Evolutionary conservation across 2,888 invertebrate species (phyloP).

Genomic region (Galeopsomyia nigrocyanea): DNA sequence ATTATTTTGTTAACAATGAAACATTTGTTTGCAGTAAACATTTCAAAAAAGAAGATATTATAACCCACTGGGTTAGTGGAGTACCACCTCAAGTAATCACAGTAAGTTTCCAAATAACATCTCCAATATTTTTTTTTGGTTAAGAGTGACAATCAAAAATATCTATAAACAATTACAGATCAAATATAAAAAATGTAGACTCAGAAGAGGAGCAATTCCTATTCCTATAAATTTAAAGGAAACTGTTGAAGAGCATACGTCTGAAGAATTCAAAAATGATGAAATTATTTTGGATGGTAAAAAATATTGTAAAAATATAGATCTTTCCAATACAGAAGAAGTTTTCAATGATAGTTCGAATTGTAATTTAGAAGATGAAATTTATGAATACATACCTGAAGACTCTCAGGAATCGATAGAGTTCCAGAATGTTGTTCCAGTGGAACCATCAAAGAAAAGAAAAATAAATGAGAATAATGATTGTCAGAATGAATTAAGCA

Average conservation of each 20-base stretch:
- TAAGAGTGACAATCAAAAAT: too few species aligned
- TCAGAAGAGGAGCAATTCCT: conserved; percentile 61
- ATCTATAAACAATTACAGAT: conserved; percentile 39
- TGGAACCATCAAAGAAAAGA: conserved; percentile 5
- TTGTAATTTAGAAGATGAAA: conserved; percentile 39
- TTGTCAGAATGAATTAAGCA: neutral
- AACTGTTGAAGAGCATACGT: conserved; percentile 11
- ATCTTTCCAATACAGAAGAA: conserved; percentile 6
- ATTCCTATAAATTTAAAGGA: conserved; percentile 45
- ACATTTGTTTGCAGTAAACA: conserved; percentile 65
- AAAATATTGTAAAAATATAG: conserved; percentile 15
- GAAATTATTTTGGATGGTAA: conserved; percentile 21
- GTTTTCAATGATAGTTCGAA: conserved; percentile 14
- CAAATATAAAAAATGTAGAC: conserved; percentile 62
- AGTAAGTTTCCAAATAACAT: conserved; percentile 51
- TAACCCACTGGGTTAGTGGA: conserved; percentile 66
- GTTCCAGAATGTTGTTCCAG: neutral
- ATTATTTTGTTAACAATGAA: conserved; percentile 60
- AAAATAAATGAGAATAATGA: conserved; percentile 11
- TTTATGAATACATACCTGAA: conserved; percentile 38
- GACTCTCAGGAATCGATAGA: conserved; percentile 23
- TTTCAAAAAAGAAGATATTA: conserved; percentile 61
- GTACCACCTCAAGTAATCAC: conserved; percentile 64
- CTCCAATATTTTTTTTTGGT: neutral
- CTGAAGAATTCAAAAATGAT: conserved; percentile 8